Base-by-base conservation (phyloP, 2,113 vertebrate genomes). In the Athene noctua region DNA sequence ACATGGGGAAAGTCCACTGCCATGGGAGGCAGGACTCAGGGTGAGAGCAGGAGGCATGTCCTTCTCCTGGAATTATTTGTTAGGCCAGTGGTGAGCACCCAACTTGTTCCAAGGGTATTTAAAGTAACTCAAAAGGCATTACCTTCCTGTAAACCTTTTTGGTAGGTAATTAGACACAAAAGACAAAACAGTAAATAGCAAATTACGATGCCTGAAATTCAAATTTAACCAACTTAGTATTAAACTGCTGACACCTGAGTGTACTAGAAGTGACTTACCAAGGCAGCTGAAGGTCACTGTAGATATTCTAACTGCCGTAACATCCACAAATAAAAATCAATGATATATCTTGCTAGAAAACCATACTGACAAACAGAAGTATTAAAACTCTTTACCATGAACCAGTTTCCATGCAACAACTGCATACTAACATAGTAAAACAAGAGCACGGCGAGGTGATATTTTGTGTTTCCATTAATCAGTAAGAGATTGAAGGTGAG, bases 401-500 rank as follows among this genome's bases (percentile, higher is more conserved):
- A 74, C 73, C 12, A 2, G 91, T 94, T 86, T 74, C 83, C 52
- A 51, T 71, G 77, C 72, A 88, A 72, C 71, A 92, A 86, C 47
- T 81, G 65, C 89, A 88, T 95, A 95, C 78, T 93, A 90, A 87
- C 57, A 61, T 34, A 58, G 67, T 83, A 86, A 88, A 96, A 92
- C 47, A 80, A 90, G 88, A 96, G 71, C 74, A 93, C 67, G 81
- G 67, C 10, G n/a, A 97, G 72, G 58, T 77, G 74, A 80, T 75
- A 80, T 81, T 96, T 95, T 73, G 66, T 66, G 73, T 91, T 97
- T 96, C 88, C 57, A 62, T 93, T 87, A 67, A 90, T 51, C 49
- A 90, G 87, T 67, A 86, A 96, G 88, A 94, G 90, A 80, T 10
- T 80, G 77, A 96, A 97, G 92, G 89, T 97, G 86, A 96, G 59